Conservation (phyloP, 2,113 vertebrate species). For the Vulpes vulpes region DNA sequence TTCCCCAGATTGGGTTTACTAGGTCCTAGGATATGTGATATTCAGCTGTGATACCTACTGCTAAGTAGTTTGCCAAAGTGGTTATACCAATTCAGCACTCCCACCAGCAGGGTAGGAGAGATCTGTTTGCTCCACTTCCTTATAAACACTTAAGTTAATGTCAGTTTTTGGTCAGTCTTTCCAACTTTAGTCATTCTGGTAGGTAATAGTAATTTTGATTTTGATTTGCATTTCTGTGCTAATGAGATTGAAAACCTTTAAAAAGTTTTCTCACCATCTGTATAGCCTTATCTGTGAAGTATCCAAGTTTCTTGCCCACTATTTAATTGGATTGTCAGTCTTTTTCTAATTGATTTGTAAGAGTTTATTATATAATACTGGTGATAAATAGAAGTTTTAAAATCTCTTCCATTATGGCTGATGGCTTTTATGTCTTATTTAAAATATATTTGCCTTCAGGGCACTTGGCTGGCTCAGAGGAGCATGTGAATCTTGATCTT, state of each 20-base stretch:
- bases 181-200: conserved; percentile 50
- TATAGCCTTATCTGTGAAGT: conserved; percentile 57
- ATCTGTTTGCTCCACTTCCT: conserved; percentile 27
- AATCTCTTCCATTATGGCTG: conserved; percentile 36
- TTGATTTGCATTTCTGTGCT: not conserved
- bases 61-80: not conserved
- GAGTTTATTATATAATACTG: conserved; percentile 29
- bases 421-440: conserved; percentile 61
- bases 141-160: not conserved
- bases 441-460: conserved; percentile 55
- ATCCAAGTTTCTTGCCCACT: conserved; percentile 22
- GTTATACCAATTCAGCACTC: not conserved
- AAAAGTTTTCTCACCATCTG: conserved; percentile 49
- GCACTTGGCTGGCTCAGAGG: not conserved
- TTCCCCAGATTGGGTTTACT: conserved; percentile 17
- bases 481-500: not conserved
- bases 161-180: conserved; percentile 43
- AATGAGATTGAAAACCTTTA: conserved; percentile 32
- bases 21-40: not conserved
- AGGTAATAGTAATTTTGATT: conserved; percentile 10
- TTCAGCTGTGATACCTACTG: conserved; percentile 20
- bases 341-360: conserved; percentile 57
- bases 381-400: conserved; percentile 53
- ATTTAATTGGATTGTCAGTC: conserved; percentile 35
- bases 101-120: not conserved